phyloP scores from a whole-genome alignment of 2,797 vertebrate genomes.

The Cyclopterus lumpus region DNA sequence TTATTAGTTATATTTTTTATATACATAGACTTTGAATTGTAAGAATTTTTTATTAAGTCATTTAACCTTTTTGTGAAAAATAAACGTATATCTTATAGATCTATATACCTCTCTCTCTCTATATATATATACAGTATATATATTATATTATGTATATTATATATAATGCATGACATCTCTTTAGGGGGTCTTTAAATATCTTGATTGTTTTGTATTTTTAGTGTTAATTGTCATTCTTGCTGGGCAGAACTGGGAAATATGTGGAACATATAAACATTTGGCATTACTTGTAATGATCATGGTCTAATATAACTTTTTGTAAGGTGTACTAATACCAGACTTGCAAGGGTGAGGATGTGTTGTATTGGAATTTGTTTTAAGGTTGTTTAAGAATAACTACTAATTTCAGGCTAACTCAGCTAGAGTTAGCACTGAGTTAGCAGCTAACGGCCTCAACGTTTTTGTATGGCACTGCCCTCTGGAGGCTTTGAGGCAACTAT shows the following conservation, averaged over 20 bases:
- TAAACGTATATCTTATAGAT: too few species aligned
- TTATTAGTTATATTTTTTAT: too few species aligned
- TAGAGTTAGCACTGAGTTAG: too few species aligned
- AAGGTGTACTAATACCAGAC: neutral
- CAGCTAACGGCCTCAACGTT: neutral
- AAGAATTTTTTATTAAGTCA: too few species aligned
- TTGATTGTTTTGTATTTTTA: neutral
- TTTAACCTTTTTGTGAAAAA: too few species aligned
- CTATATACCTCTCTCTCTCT: too few species aligned
- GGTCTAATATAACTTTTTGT: neutral
- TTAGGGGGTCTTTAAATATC: fast-evolving
- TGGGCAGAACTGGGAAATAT: neutral
- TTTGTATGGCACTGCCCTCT: slow-evolving; percentile 58
- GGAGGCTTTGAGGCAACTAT: slow-evolving; percentile 18
- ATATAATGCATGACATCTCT: neutral
- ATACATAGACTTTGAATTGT: too few species aligned
- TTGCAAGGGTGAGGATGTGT: neutral
- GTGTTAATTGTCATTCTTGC: neutral
- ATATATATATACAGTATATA: too few species aligned
- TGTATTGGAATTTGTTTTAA: neutral
- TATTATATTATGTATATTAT: too few species aligned
- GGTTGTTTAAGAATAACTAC: neutral
- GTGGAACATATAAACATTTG: neutral
- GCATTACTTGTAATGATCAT: neutral
- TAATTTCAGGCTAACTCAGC: neutral